Evolutionary conservation across 2,888 invertebrate genomes (phyloP), one percentile per base, ranked within the genome.

Genomic region (Eilema sororculum): DNA sequence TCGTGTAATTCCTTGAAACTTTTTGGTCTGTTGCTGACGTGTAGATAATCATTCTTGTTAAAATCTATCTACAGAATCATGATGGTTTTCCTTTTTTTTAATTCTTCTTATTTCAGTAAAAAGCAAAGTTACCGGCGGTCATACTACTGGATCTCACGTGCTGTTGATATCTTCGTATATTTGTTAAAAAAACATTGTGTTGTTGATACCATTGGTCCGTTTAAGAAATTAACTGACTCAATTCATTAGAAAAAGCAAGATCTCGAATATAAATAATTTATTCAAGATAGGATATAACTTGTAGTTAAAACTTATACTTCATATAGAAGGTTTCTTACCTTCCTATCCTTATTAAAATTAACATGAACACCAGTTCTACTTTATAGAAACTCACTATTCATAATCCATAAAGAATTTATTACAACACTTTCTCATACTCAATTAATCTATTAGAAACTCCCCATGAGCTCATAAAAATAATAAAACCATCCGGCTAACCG

Each of bases 401-500:
- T 66, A 37, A 12, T 3, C 24, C 58, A 58, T 58, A 37, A 59
- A 41, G 12, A 46, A 59, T 41, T 30, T 25, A 52, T 59, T n/a
- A 59, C 25, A 46, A n/a, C 24, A 12, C 67, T 56, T 56, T 61
- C 52, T 28, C n/a, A 33, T 72, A 58, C 41, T 58, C 22, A 65
- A 58, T 71, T 16, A 28, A 67, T 59, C 56, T 68, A 65, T 75
- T 52, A 74, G 68, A 73, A 69, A 70, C 67, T 58, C 22, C 41
- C n/a, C 68, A 68, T 71, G 52, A 72, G 71, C 41, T 63, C 57
- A 30, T 67, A 67, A 62, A 70, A 69, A 72, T 68, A 77, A 71
- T 75, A 76, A 75, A 77, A 78, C 72, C 68, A 76, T 72, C 67
- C 67, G 75, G 62, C 75, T 80, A 79, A 77, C 75, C 70, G 72